Percentiles rank a stretch among this genome's conserved stretches.
Evolutionary conservation across 2,113 vertebrate genomes (phyloP).

Genomic region (Lontra canadensis): DNA sequence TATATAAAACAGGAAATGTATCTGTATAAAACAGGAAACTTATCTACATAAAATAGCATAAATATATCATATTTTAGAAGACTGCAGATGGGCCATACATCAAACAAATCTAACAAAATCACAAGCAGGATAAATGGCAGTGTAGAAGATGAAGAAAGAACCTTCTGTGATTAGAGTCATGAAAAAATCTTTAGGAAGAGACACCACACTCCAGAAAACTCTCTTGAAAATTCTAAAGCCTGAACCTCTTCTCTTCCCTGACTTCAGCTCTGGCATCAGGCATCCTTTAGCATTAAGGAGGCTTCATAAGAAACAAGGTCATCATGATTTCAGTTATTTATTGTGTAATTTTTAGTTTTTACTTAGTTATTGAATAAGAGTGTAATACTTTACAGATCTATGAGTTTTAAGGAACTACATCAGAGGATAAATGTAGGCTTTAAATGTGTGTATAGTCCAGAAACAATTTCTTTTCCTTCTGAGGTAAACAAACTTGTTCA

Average conservation of each 20-base stretch:
- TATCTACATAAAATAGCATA: conserved; percentile 7
- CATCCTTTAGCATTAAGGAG: not conserved
- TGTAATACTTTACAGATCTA: not conserved
- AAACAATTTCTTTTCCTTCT: conserved; percentile 37
- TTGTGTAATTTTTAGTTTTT: conserved; percentile 28
- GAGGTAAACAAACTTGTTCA: not conserved
- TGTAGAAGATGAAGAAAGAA: not conserved
- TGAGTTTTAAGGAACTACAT: conserved; percentile 43
- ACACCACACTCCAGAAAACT: not conserved
- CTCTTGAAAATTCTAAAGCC: not conserved
- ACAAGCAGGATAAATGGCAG: conserved; percentile 9
- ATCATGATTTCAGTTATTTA: not conserved
- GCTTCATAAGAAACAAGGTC: not conserved
- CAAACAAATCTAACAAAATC: not conserved
- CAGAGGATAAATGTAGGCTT: not conserved
- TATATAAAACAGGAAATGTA: not conserved
- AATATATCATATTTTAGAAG: conserved; percentile 25
- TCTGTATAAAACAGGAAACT: conserved; percentile 32
- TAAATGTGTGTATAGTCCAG: not conserved
- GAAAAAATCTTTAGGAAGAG: not conserved
- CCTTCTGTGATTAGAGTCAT: not conserved
- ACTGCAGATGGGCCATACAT: not conserved
- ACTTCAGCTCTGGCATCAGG: not conserved
- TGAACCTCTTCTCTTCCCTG: not conserved
- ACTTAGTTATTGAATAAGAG: not conserved